Conservation (phyloP, 2,888 invertebrate genomes). For the Lasioglossum vierecki region DNA sequence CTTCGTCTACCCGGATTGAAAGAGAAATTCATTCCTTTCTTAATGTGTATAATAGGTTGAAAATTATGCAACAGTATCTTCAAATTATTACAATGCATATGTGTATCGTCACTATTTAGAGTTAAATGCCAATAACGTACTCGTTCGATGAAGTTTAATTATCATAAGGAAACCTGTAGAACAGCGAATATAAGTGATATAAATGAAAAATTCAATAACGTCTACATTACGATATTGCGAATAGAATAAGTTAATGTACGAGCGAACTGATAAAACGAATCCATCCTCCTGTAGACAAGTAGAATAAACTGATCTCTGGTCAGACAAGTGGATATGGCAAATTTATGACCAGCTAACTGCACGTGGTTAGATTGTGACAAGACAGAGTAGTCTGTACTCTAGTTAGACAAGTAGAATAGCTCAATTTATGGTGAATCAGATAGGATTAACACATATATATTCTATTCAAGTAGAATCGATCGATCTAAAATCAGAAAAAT, state of each 20-base stretch:
- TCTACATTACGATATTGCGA: background rate
- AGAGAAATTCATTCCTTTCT: background rate
- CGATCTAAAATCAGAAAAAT: background rate
- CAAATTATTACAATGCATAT: background rate
- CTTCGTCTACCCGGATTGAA: background rate
- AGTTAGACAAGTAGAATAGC: background rate
- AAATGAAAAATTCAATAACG: background rate
- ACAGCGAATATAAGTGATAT: background rate
- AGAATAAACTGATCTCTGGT: background rate
- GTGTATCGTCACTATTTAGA: background rate
- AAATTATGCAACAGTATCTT: background rate
- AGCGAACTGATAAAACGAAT: background rate
- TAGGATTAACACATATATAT: background rate
- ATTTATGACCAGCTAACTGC: background rate
- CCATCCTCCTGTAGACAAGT: background rate
- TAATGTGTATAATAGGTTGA: background rate
- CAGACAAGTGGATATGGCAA: background rate
- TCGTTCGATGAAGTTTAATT: too few species aligned
- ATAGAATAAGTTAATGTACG: background rate
- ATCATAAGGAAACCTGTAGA: background rate
- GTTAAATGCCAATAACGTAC: too few species aligned
- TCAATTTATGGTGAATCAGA: background rate
- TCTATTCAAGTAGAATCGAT: background rate
- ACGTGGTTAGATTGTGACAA: background rate
- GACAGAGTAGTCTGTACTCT: background rate